Percentiles rank a stretch among this genome's conserved stretches.
These are phyloP conservation scores for Campoletis sonorensis DNA, from an alignment of 1,140 invertebrate species.

Conservation along the genomic window DNA sequence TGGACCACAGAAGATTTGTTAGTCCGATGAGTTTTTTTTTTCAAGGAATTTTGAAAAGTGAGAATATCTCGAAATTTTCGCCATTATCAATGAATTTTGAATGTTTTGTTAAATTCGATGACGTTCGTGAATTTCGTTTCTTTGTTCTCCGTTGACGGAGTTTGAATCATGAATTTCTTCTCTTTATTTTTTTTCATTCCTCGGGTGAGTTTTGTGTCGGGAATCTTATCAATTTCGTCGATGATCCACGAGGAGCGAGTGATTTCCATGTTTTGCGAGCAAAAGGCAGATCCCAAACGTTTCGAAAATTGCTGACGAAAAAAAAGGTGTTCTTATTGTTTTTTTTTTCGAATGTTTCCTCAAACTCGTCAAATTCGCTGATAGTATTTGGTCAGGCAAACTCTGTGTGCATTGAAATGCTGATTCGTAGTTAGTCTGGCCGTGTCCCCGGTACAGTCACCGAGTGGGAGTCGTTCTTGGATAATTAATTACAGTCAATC, in stretches of 20 bases:
- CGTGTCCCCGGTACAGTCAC: slow-evolving; percentile 2
- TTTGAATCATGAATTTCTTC: not conserved
- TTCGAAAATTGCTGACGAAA: not conserved
- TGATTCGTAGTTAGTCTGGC: slow-evolving; percentile 17
- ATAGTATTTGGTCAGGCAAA: not conserved
- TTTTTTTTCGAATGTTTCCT: not conserved
- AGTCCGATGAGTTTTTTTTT: too few species aligned
- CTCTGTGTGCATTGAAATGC: not conserved
- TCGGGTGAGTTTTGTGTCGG: not conserved
- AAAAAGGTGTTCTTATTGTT: not conserved
- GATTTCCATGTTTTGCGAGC: slow-evolving; percentile 43
- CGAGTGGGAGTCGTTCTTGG: slow-evolving; percentile 12
- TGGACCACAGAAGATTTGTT: too few species aligned
- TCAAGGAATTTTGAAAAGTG: not conserved
- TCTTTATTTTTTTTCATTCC: not conserved
- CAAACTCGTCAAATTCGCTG: not conserved
- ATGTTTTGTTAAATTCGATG: not conserved
- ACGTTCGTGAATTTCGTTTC: not conserved
- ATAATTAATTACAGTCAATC: slow-evolving; percentile 45
- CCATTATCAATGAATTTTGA: not conserved
- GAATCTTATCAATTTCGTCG: slow-evolving; percentile 29
- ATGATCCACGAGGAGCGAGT: slow-evolving; percentile 29
- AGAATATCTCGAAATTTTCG: not conserved
- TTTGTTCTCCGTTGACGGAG: not conserved
- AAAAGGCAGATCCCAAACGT: not conserved